A percentile compares a stretch with the other conserved stretches of the same genome.
Conservation (phyloP, 2,888 invertebrate species). For the Drosophila sordidula region DNA sequence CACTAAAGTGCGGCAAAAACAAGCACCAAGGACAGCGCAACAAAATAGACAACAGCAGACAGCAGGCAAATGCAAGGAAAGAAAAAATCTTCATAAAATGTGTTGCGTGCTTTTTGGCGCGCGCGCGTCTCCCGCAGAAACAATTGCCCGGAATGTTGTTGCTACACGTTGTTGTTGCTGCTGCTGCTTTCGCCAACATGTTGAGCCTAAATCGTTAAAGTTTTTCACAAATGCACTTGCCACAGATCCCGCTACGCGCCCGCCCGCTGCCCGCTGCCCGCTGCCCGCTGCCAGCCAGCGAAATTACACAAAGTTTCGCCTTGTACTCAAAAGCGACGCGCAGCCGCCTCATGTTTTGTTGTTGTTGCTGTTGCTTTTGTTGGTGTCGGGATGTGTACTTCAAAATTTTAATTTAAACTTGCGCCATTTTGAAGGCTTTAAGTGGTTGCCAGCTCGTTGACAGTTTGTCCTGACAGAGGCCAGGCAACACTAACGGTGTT, state of each 20-base stretch:
- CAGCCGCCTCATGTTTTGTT: constrained; percentile 54
- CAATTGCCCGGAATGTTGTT: constrained; percentile 63
- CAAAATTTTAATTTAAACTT: constrained; percentile 83
- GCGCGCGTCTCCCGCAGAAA: constrained; percentile 42
- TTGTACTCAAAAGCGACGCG: constrained; percentile 63
- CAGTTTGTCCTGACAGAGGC: constrained; percentile 74
- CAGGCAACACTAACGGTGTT: constrained; percentile 29
- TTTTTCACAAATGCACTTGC: constrained; percentile 77
- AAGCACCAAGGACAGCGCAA: constrained; percentile 60
- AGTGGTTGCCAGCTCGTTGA: constrained; percentile 82
- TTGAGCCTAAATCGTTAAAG: constrained; percentile 84
- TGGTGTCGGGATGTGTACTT: constrained; percentile 71
- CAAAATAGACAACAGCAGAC: constrained; percentile 28
- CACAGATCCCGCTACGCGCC: constrained; percentile 57
- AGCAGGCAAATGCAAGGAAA: constrained; percentile 36
- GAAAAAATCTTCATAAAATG: constrained; percentile 69
- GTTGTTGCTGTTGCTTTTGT: constrained; percentile 44
- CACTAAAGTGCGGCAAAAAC: constrained; percentile 70
- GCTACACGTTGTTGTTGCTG: constrained; percentile 33
- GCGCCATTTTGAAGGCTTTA: constrained; percentile 81
- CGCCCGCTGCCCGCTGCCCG: neutral
- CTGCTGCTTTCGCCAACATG: constrained; percentile 68
- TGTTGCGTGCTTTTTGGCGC: constrained; percentile 68
- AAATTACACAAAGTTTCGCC: constrained; percentile 79
- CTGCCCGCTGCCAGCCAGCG: constrained; percentile 31